Conservation (phyloP, 2,113 vertebrate species). For the Pleuronectes platessa region DNA sequence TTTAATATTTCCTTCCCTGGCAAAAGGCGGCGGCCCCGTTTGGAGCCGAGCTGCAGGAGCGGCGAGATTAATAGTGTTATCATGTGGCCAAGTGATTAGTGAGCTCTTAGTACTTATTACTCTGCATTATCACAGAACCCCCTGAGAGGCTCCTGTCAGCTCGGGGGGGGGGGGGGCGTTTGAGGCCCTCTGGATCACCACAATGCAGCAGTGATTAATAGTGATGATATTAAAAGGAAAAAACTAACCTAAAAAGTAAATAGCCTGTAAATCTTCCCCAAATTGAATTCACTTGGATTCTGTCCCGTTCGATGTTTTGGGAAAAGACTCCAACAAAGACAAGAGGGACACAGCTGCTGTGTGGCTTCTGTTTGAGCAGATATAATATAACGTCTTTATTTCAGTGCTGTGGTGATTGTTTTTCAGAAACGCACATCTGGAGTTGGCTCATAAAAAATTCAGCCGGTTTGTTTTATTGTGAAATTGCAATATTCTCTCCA, state of each 20-base stretch:
- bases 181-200: slow-evolving; percentile 72
- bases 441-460: slow-evolving; percentile 36
- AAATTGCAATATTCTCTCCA: slow-evolving; percentile 16
- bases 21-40: slow-evolving; percentile 40
- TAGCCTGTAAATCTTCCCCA: slow-evolving; percentile 68
- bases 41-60: slow-evolving; percentile 68
- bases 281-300: slow-evolving; percentile 69
- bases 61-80: slow-evolving; percentile 83
- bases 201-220: slow-evolving; percentile 75
- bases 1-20: slow-evolving; percentile 73
- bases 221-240: slow-evolving; percentile 71
- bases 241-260: slow-evolving; percentile 74
- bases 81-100: slow-evolving; percentile 84
- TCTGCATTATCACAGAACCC: slow-evolving; percentile 82
- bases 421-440: slow-evolving; percentile 39
- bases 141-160: slow-evolving; percentile 79
- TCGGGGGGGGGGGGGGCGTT: slow-evolving; percentile 75
- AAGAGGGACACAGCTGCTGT: slow-evolving; percentile 12
- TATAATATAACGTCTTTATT: slow-evolving; percentile 36
- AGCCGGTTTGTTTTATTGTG: slow-evolving; percentile 33
- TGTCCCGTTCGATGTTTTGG: slow-evolving; percentile 45
- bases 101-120: slow-evolving; percentile 85
- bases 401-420: slow-evolving; percentile 15
- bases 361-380: slow-evolving; percentile 30
- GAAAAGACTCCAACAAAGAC: slow-evolving; percentile 15